Base-by-base conservation (phyloP, 2,797 vertebrate species). In the Vireo griseus region DNA sequence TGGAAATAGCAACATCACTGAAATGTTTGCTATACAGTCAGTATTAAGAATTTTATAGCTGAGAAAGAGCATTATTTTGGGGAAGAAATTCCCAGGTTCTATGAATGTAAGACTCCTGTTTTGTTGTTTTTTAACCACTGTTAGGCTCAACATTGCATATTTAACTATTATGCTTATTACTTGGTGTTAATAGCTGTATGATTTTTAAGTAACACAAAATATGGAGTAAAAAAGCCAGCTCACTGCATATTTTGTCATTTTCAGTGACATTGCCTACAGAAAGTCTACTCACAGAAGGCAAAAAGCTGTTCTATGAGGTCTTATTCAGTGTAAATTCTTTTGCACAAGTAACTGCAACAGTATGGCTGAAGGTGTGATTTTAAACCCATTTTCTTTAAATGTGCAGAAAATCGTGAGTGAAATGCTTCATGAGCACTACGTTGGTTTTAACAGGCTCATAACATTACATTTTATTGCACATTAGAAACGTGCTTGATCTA, bases 1-100 rank as follows among this genome's bases (percentile, higher is more conserved):
- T 92, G 40, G n/a, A 68, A 95, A 76, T n/a, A 94, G 91, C 68
- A 92, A 80, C 2, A 25, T 82, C 68, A 86, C 39, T 87, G 54
- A 96, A 96, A 95, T 78, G 31, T 39, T 54, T 77, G 13, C 62
- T 90, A 66, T 89, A 84, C 52, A 95, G 86, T 52, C 79, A 63
- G 35, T 65, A 94, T 44, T 7, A 82, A 75, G 37, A 35, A 48
- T 95, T 96, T 91, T 65, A 76, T 63, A 59, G 65, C 28, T 81
- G 25, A 61, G 69, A 79, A 92, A 88, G 14, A 69, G 0, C 9
- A 28, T 20, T 44, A 61, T 28, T 39, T 78, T 39, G 4, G 28
- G 40, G 15, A 82, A 93, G 24, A 67, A 92, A 44, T 62, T 42
- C 5, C 9, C 67, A 37, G 13, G 20, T 94, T 90, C 50, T 82